Conservation (phyloP, 2,888 invertebrate species). For the Acheta domesticus region DNA sequence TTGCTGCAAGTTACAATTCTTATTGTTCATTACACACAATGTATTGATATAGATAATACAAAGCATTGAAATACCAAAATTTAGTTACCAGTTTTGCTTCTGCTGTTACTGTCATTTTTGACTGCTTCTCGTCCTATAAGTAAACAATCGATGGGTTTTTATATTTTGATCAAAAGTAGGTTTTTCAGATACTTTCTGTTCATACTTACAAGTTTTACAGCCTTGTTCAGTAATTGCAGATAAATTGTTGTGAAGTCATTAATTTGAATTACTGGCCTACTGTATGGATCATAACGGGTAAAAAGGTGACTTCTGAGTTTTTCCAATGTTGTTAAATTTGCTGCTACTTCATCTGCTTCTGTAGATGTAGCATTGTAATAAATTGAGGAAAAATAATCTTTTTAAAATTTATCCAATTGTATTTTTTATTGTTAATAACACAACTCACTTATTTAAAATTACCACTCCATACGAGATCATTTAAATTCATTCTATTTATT, state of each 20-base stretch:
- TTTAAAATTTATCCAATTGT: too few species aligned
- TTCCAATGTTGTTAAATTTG: conserved; percentile 52
- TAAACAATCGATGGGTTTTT: not conserved
- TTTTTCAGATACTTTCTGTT: not conserved
- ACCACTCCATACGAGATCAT: not conserved
- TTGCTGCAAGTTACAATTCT: conserved; percentile 48
- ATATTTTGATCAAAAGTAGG: not conserved
- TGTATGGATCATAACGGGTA: conserved; percentile 50
- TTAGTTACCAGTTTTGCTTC: conserved; percentile 25
- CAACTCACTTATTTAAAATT: not conserved
- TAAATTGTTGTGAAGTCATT: conserved; percentile 30
- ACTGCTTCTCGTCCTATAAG: conserved; percentile 26
- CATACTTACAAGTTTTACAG: conserved; percentile 32
- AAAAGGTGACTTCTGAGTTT: conserved; percentile 54
- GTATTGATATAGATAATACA: not conserved
- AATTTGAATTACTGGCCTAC: conserved; percentile 41
- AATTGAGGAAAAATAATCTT: not conserved
- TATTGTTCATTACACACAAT: conserved; percentile 20
- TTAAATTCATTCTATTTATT: too few species aligned
- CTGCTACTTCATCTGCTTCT: conserved; percentile 48
- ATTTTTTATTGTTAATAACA: not conserved
- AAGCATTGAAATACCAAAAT: conserved; percentile 18
- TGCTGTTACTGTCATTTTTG: conserved; percentile 11
- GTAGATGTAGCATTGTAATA: conserved; percentile 30
- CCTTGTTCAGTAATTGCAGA: conserved; percentile 29